Base-by-base conservation (phyloP, 2,113 vertebrate species). In the Albula glossodonta region DNA sequence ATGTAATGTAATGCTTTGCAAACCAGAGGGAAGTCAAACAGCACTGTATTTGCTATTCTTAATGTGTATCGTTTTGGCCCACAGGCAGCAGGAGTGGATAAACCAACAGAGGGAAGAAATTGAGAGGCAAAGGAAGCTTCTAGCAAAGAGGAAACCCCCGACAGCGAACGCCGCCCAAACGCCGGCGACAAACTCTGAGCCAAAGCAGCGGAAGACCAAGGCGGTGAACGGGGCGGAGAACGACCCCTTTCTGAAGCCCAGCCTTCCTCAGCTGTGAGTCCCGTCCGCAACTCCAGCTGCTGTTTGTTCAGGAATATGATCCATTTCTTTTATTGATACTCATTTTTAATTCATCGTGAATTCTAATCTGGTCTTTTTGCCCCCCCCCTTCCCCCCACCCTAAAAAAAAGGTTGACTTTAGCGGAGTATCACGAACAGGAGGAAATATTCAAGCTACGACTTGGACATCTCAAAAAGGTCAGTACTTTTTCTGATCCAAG, bases 71-170 rank as follows among this genome's bases (percentile, higher is more conserved):
- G 90, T 88, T 80, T 83, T 86, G 88, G 78, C 94, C 87, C 90
- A 83, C 93, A 99, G 98, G 91, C 98, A 99, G 86, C 98, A 99
- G 90, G 98, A 99, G 91, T 97, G 95, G 96, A 96, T 99, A 91
- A 99, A 99, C 95, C 98, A 99, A 93, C 98, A 99, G 95, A 97
- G 98, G 89, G 98, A 99, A 95, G 98, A 99, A 87, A 99, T 99
- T 87, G 98, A 99, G 95, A 97, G 98, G 90, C 98, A 99, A 94
- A 96, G 98, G 88, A 99, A 99, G 93, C 97, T 99, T 91, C 94
- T 99, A 90, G 98, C 97, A 89, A 99, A 99, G 93, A 96, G 98
- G 91, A 99, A 99, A 93, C 98, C 98, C 88, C 97, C 98, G 63
- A 93, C 97, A 89, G 95, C 97, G 92, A 98, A 96, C 95, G 98